Evolutionary conservation across 2,113 vertebrate genomes (phyloP), one percentile per base, ranked within the genome.

Genomic region (Hydrochoerus hydrochaeris): DNA sequence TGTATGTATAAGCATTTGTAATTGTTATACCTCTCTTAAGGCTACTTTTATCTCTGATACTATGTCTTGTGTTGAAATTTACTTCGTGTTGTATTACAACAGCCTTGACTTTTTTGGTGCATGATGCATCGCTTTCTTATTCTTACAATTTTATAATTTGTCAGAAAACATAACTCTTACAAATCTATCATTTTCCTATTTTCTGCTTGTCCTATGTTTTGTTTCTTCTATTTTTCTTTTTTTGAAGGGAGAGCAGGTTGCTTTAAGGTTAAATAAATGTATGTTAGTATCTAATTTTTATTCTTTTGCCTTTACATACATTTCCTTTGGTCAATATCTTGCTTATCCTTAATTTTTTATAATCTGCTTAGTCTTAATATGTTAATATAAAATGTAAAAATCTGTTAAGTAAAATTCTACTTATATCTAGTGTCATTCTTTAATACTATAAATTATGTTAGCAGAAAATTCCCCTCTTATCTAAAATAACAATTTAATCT

Each of bases 271-370:
- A 84, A 73, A 4, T 71, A 19, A 86, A 83, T 95, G 44, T 71
- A 87, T 91, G 67, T 88, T 65, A 49, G 35, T 80, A 19, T 81
- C 63, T 89, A 73, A 71, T 94, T 96, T 93, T 95, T 73, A 85
- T 85, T 91, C 4, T 85, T 0, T 91, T 95, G 75, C 24, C 4
- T 93, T 92, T 84, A 65, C 0, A 38, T 94, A 65, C 24, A 58
- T 86, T 94, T 94, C 44, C 57, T 88, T 90, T 92, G n/a, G 46
- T 49, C 32, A 81, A 32, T 90, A 85, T 8, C 78, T 85, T 93
- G n/a, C n/a, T 22, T 1, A 85, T 58, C 26, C 22, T 81, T 84
- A 78, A 94, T 78, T 94, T 91, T 90, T 69, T 26, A 30, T 87
- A 38, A 38, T 94, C 24, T 86, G 49, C 41, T 60, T 88, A 92